phyloP scores from a whole-genome alignment of 2,888 invertebrate genomes.

The Pharmacophagus antenor region DNA sequence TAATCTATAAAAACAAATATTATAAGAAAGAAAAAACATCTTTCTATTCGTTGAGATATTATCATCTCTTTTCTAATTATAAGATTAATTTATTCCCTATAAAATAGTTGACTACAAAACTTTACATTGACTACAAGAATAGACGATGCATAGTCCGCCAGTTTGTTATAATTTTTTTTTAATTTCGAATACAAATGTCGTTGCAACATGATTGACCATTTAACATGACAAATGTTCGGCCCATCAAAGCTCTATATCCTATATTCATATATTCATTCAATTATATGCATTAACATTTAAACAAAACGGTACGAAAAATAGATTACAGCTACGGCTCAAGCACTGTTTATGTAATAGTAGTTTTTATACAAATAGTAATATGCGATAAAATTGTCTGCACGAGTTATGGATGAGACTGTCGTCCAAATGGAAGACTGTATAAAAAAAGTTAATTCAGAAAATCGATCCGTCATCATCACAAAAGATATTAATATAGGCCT shows the following conservation, averaged over 20 bases:
- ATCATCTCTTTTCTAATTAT: too few species aligned
- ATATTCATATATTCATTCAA: conserved; percentile 57
- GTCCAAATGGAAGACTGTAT: conserved; percentile 14
- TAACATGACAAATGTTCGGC: conserved; percentile 19
- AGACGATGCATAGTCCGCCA: too few species aligned
- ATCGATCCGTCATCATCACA: conserved; percentile 62
- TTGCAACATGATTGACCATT: conserved; percentile 8
- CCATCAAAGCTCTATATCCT: conserved; percentile 4
- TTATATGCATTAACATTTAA: conserved; percentile 54
- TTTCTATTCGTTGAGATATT: too few species aligned
- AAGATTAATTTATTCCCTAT: too few species aligned
- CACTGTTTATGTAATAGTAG: conserved; percentile 16
- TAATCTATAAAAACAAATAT: too few species aligned
- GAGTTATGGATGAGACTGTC: conserved; percentile 11
- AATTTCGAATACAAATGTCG: background rate
- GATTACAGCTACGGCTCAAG: background rate
- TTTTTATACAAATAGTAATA: conserved; percentile 21
- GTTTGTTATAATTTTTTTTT: background rate
- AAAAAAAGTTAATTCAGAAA: conserved; percentile 64
- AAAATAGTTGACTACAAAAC: background rate
- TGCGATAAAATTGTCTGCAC: conserved; percentile 25
- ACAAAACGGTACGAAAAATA: conserved; percentile 2
- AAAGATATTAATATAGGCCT: conserved; percentile 48
- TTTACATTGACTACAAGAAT: too few species aligned
- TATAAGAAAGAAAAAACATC: too few species aligned